These are phyloP conservation scores for Glareola pratincola DNA, from an alignment of 2,113 vertebrate species.

Conservation along the genomic window DNA sequence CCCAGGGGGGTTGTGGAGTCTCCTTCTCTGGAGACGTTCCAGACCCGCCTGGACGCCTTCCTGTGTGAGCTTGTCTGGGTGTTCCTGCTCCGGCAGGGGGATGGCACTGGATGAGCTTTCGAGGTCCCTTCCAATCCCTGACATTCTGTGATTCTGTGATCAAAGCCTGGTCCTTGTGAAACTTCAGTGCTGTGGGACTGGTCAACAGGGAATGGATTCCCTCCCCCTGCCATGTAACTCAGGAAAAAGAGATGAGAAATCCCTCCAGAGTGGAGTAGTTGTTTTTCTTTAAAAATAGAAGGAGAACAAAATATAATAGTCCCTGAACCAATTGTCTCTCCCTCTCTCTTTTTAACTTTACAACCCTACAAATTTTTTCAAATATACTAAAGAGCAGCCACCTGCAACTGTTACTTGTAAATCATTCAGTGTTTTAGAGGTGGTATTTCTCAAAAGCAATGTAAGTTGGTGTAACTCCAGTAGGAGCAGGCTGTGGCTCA, in stretches of 20 bases:
- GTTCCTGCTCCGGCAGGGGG: no score
- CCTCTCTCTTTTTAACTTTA: not conserved
- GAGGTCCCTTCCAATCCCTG: no score
- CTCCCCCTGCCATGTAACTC: not conserved
- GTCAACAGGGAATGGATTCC: not conserved
- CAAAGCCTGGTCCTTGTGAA: fast-evolving
- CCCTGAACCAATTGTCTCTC: not conserved
- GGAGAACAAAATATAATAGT: not conserved
- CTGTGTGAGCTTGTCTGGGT: no score
- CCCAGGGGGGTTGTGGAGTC: no score
- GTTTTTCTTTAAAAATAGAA: not conserved
- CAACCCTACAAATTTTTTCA: not conserved
- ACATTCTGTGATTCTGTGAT: no score
- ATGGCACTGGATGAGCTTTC: no score
- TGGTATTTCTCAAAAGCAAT: not conserved
- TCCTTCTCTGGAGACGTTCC: no score
- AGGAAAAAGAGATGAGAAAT: not conserved
- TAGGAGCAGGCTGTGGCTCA: not conserved
- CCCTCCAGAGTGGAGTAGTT: not conserved
- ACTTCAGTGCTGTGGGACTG: not conserved
- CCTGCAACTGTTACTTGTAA: not conserved
- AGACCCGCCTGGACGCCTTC: no score
- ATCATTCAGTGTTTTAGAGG: not conserved
- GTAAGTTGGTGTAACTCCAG: not conserved
- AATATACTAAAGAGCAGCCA: not conserved